A percentile compares a stretch with the other conserved stretches of the same genome.
These are phyloP conservation scores for Drosophila anceps DNA, from an alignment of 2,888 invertebrate species.

Conservation along the genomic window DNA sequence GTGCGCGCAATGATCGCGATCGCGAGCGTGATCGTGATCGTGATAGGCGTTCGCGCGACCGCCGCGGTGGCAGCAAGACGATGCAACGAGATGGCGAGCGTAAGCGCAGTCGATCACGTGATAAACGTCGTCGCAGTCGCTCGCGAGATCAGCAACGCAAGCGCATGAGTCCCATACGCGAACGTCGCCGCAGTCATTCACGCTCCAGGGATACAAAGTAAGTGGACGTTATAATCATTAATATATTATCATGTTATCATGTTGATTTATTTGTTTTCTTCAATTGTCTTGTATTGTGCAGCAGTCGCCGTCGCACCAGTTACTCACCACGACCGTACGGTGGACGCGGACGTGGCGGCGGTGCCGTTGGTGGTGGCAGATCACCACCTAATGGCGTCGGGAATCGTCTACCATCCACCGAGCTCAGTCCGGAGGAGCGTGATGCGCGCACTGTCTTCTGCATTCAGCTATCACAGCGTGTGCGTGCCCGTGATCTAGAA, in stretches of 20 bases:
- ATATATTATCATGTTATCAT: neutral
- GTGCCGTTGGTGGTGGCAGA: slow-evolving; percentile 48
- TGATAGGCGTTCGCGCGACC: slow-evolving; percentile 81
- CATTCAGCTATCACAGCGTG: slow-evolving; percentile 98
- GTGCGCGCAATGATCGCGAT: slow-evolving; percentile 36
- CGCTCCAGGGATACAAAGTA: slow-evolving; percentile 82
- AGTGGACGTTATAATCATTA: slow-evolving; percentile 19
- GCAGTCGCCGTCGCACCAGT: slow-evolving; percentile 83
- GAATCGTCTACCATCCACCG: slow-evolving; percentile 88
- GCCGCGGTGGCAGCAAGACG: slow-evolving; percentile 60
- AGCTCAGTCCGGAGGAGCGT: slow-evolving; percentile 97
- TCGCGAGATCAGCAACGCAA: slow-evolving; percentile 75
- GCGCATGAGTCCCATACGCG: slow-evolving; percentile 78
- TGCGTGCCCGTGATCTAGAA: slow-evolving; percentile 96
- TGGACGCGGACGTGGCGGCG: slow-evolving; percentile 77
- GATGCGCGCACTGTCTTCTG: slow-evolving; percentile 99
- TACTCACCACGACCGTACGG: slow-evolving; percentile 85
- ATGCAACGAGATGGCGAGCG: slow-evolving; percentile 59
- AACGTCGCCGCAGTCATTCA: slow-evolving; percentile 77
- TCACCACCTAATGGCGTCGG: slow-evolving; percentile 86
- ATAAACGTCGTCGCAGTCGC: slow-evolving; percentile 70
- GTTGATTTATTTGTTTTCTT: neutral
- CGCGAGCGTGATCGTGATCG: slow-evolving; percentile 18
- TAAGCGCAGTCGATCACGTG: slow-evolving; percentile 68
- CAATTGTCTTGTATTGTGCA: slow-evolving; percentile 17